Percentiles rank a stretch among this genome's conserved stretches.
These are phyloP conservation scores for Parthenolecanium corni DNA, from an alignment of 2,888 invertebrate species.

Conservation along the genomic window DNA sequence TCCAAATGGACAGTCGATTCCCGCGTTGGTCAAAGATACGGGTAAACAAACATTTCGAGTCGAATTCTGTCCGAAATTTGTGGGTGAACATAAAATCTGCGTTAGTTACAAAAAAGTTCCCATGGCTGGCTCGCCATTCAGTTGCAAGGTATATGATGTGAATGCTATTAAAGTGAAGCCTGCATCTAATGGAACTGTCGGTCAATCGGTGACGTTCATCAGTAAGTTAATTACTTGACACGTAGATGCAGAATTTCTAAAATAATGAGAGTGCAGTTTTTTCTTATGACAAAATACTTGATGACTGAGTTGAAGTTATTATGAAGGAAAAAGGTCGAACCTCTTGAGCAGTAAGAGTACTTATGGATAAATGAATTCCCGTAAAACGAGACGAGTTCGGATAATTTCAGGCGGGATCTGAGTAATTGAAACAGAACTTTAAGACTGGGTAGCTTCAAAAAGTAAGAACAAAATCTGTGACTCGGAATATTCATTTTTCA, in stretches of 20 bases:
- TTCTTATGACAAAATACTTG: too few species aligned
- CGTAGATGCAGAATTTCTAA: too few species aligned
- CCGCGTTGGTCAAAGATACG: slow-evolving; percentile 75
- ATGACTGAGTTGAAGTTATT: too few species aligned
- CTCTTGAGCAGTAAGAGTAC: too few species aligned
- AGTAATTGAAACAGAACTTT: too few species aligned
- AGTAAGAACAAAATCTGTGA: too few species aligned
- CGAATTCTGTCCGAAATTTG: slow-evolving; percentile 80
- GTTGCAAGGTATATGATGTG: slow-evolving; percentile 89
- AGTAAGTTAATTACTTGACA: slow-evolving; percentile 44
- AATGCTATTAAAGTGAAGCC: slow-evolving; percentile 88
- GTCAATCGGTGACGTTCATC: slow-evolving; percentile 81
- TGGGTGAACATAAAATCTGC: slow-evolving; percentile 83
- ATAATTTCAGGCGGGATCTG: too few species aligned
- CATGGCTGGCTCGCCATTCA: slow-evolving; percentile 85
- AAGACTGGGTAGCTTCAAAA: too few species aligned
- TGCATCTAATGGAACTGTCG: slow-evolving; percentile 73
- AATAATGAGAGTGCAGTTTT: too few species aligned
- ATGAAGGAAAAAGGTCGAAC: too few species aligned
- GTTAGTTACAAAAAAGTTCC: slow-evolving; percentile 63
- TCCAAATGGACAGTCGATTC: slow-evolving; percentile 81
- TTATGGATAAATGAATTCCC: too few species aligned
- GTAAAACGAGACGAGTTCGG: too few species aligned
- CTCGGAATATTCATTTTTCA: not conserved
- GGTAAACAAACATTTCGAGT: slow-evolving; percentile 73